Base-by-base conservation (phyloP, 2,888 invertebrate genomes). In the Beris chalybata region DNA sequence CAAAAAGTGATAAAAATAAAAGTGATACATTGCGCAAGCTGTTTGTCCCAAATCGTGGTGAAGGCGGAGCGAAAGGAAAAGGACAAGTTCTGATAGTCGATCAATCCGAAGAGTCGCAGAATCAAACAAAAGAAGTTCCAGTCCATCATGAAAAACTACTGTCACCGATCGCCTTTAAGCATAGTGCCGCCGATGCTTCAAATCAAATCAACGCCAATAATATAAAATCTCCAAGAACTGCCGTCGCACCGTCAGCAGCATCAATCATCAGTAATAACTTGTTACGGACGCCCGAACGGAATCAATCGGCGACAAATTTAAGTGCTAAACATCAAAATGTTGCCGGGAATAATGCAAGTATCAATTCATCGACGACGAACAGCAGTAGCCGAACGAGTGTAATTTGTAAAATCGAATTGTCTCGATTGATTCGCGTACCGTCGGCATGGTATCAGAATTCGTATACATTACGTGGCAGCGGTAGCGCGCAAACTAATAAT, bases 51-150 rank as follows among this genome's bases (percentile, higher is more conserved):
- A 88, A 87, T 50, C 87, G 88, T 70, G 89, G 90, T 69, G 90
- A 87, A 63, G 88, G 88, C 13, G 89, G 89, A 3, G 89, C 88
- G 3, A 89, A 87, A 72, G 86, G 86, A 65, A 89, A 89, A 76
- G 88, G 87, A 3, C 89, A 89, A 71, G 90, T 90, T 61, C 87
- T 90, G 63, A 86, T 90, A 64, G 87, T 89, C 68, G 90, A 89
- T 72, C 82, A 83, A 70, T 83, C 84, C 50, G 83, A 84, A 70
- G 64, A 57, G 50, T 57, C 61, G 63, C 50, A 54, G 67, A 48
- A 56, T 65, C 55, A 78, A 78, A 58, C 79, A 76, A 71, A 71
- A 76, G 73, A 65, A 75, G 74, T 29, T 76, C 75, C 55, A 77
- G 70, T 70, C 58, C 73, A 71, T 66, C 72, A 72, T 54, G 74